phyloP scores from a whole-genome alignment of 2,113 vertebrate genomes.

The Jacana jacana region DNA sequence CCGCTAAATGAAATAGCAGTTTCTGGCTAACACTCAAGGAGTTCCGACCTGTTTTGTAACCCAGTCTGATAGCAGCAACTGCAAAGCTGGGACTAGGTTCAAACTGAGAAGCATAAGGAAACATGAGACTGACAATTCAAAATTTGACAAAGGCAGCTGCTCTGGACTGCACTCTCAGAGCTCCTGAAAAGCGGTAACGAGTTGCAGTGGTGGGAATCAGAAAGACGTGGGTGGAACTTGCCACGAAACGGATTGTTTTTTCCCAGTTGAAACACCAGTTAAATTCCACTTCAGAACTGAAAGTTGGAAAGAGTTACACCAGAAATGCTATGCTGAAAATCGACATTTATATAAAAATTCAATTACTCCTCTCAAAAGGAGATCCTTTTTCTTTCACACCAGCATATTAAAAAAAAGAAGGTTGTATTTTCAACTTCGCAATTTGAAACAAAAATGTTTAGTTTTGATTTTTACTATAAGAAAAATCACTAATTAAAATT shows the following conservation, averaged over 20 bases:
- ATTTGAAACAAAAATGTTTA: background rate
- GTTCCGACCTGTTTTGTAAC: background rate
- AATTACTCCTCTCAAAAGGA: background rate
- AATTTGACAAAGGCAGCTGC: background rate
- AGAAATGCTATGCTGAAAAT: background rate
- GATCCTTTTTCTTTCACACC: background rate
- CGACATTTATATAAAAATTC: background rate
- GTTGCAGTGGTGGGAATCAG: background rate
- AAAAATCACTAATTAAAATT: background rate
- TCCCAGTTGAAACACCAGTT: background rate
- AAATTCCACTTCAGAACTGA: background rate
- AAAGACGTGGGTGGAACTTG: background rate
- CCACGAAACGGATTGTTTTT: rapidly evolving
- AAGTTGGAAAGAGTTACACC: background rate
- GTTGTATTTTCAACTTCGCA: background rate
- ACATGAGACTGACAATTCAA: background rate
- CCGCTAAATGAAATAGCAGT: background rate
- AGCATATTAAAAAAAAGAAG: background rate
- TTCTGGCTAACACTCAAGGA: background rate
- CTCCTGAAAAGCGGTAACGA: background rate
- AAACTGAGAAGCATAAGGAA: background rate
- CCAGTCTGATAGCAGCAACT: background rate
- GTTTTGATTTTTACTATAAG: background rate
- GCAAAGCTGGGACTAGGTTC: background rate
- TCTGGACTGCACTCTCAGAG: background rate